Conservation (phyloP, 2,113 vertebrate species). For the Ammodytes marinus region DNA sequence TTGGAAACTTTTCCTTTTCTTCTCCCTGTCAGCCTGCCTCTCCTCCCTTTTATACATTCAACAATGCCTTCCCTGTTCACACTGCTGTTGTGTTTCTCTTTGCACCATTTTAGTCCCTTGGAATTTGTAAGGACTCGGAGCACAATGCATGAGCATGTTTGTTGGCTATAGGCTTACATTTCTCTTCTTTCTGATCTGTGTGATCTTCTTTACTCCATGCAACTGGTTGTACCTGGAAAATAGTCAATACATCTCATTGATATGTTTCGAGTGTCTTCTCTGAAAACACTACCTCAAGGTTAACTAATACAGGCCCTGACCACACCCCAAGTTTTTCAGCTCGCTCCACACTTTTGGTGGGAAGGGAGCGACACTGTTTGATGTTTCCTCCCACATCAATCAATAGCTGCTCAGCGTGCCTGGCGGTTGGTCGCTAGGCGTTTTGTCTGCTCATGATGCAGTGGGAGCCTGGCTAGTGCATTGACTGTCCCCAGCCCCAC, state of each 20-base stretch:
- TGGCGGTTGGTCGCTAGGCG: slow-evolving; percentile 17
- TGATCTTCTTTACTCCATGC: background rate
- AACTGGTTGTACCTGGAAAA: too few relatives aligned
- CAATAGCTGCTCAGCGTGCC: slow-evolving; percentile 26
- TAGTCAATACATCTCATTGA: background rate
- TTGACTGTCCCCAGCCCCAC: slow-evolving; percentile 54
- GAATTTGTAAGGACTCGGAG: background rate
- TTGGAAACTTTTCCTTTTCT: slow-evolving; percentile 73
- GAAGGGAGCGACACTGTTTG: slow-evolving; percentile 25
- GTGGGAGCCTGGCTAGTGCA: slow-evolving; percentile 37
- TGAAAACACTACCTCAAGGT: background rate
- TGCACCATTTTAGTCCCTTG: slow-evolving; percentile 4
- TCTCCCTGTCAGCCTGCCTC: slow-evolving; percentile 37
- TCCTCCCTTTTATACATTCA: slow-evolving; percentile 57
- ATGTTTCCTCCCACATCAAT: slow-evolving; percentile 43
- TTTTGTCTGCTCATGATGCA: slow-evolving; percentile 33
- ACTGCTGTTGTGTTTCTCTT: slow-evolving; percentile 23
- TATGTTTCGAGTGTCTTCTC: slow-evolving; percentile 1
- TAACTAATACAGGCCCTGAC: slow-evolving; percentile 11
- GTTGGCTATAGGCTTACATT: background rate
- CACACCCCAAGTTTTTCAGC: slow-evolving; percentile 21
- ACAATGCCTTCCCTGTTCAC: slow-evolving; percentile 62
- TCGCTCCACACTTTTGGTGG: slow-evolving; percentile 29
- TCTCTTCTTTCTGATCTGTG: background rate
- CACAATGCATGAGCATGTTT: background rate